These are phyloP conservation scores for Aleiodes sp. DNA, from an alignment of 1,140 invertebrate genomes.

Conservation along the genomic window DNA sequence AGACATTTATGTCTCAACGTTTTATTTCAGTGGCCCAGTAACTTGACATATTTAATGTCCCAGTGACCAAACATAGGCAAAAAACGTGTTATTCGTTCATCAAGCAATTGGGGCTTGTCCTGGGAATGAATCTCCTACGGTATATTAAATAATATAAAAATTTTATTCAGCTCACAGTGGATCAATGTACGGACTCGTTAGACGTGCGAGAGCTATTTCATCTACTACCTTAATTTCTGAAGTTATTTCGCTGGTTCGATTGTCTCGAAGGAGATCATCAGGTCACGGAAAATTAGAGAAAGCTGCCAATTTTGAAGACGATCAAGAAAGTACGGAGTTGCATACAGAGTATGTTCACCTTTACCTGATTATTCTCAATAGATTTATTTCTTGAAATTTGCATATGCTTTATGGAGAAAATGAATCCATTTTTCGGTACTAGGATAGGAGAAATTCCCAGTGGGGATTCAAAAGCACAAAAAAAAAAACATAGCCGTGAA, in stretches of 20 bases:
- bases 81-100: no score
- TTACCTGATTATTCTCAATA: constrained; percentile 4
- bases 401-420: background rate
- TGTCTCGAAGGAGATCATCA: constrained; percentile 45
- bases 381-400: background rate
- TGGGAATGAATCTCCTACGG: no score
- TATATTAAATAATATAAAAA: background rate
- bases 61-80: no score
- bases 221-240: constrained; percentile 74
- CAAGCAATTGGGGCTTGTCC: no score
- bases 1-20: no score
- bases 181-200: constrained; percentile 55
- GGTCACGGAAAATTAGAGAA: constrained; percentile 53
- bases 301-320: constrained; percentile 52
- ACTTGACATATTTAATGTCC: no score
- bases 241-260: constrained; percentile 73
- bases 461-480: constrained; percentile 48
- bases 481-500: constrained; percentile 41
- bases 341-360: constrained; percentile 52
- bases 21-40: no score
- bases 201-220: constrained; percentile 65
- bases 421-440: constrained; percentile 2
- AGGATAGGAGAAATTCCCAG: constrained; percentile 51
- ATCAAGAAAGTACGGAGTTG: constrained; percentile 55
- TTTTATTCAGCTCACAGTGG: constrained; percentile 55